Conservation (phyloP, 2,797 vertebrate genomes). For the Melanotaenia maccullochi region DNA sequence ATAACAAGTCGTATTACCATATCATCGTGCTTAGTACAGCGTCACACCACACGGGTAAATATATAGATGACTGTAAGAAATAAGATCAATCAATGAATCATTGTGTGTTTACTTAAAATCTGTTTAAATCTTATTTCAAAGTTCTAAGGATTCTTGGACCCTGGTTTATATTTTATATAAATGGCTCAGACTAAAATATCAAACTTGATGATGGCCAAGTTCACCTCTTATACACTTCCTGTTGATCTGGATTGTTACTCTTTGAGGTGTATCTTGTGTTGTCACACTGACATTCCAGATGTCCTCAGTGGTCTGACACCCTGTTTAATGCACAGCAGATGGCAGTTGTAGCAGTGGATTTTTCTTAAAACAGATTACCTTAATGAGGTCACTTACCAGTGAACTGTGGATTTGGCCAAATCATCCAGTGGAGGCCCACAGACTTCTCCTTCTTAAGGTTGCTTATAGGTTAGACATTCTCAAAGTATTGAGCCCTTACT, state of each 20-base stretch:
- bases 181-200: neutral
- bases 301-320: slow-evolving; percentile 61
- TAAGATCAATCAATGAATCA: neutral
- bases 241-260: neutral
- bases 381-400: slow-evolving; percentile 70
- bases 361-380: slow-evolving; percentile 65
- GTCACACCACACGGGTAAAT: no score
- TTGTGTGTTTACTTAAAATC: no score
- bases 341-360: slow-evolving; percentile 58
- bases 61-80: neutral
- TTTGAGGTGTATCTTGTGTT: slow-evolving; percentile 34
- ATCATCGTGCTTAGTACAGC: neutral
- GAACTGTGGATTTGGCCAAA: slow-evolving; percentile 53
- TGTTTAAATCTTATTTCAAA: neutral
- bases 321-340: slow-evolving; percentile 66
- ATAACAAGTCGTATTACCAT: neutral
- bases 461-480: slow-evolving; percentile 36
- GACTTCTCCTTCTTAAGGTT: slow-evolving; percentile 28
- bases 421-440: slow-evolving; percentile 34
- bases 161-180: neutral
- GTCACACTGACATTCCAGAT: slow-evolving; percentile 57
- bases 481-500: slow-evolving; percentile 20
- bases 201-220: neutral
- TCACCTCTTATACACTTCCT: neutral
- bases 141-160: neutral